phyloP scores from a whole-genome alignment of 2,888 invertebrate species.

The Sceliomorpha sp. region DNA sequence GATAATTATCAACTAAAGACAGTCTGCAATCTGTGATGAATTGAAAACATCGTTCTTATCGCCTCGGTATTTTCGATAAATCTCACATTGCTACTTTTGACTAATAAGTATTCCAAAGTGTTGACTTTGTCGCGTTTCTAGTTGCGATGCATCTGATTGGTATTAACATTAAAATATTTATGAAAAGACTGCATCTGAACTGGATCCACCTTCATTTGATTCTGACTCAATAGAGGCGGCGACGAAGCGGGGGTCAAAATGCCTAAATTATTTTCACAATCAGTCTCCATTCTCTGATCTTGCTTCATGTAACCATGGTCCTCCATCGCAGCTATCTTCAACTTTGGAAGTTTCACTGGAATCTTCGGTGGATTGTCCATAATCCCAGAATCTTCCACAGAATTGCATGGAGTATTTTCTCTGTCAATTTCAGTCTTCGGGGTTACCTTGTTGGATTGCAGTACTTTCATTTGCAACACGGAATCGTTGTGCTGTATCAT shows the following conservation, averaged over 20 bases:
- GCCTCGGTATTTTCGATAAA: no score
- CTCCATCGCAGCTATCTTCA: constrained; percentile 68
- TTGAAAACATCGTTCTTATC: no score
- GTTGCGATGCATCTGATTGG: constrained; percentile 31
- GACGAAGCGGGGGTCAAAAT: constrained; percentile 74
- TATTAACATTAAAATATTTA: constrained; percentile 38
- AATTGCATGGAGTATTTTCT: constrained; percentile 18
- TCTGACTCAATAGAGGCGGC: constrained; percentile 61
- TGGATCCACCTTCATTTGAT: constrained; percentile 51
- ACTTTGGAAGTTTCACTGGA: constrained; percentile 55
- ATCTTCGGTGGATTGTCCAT: constrained; percentile 28
- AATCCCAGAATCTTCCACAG: neutral
- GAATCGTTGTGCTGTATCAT: constrained; percentile 77
- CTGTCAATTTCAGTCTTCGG: constrained; percentile 51
- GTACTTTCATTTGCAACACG: constrained; percentile 34
- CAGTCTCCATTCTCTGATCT: constrained; percentile 60
- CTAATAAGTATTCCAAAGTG: no score
- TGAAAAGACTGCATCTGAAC: constrained; percentile 22
- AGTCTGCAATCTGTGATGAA: no score
- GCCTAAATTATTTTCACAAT: constrained; percentile 66
- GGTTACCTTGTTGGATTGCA: constrained; percentile 25
- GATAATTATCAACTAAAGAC: no score
- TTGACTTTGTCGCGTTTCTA: no score
- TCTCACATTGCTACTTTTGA: no score
- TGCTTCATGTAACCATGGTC: constrained; percentile 73